Conservation (phyloP, 2,113 vertebrate species). For the Agapornis roseicollis region DNA sequence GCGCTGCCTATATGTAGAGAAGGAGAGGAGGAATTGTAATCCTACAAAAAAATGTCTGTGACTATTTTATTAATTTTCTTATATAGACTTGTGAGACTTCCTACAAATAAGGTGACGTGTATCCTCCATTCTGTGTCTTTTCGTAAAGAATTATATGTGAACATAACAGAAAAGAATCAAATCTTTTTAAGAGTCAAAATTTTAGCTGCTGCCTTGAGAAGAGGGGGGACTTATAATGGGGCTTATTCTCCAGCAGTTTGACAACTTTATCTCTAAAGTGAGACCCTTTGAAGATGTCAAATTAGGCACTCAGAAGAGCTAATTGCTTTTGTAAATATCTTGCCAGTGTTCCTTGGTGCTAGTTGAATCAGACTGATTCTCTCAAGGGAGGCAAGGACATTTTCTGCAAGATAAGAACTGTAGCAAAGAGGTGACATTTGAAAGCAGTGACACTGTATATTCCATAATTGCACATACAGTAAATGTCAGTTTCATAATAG, state of each 20-base stretch:
- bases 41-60: neutral
- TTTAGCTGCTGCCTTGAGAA: neutral
- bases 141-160: neutral
- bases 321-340: slow-evolving; percentile 48
- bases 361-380: neutral
- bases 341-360: neutral
- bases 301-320: neutral
- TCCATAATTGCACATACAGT: slow-evolving; percentile 15
- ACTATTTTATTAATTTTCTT: neutral
- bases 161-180: neutral
- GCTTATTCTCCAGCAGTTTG: neutral
- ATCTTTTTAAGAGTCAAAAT: neutral
- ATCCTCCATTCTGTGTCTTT: neutral
- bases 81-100: neutral
- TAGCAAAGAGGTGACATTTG: slow-evolving; percentile 43
- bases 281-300: neutral
- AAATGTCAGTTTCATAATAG: slow-evolving; percentile 5
- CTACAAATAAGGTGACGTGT: neutral
- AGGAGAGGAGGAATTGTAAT: neutral
- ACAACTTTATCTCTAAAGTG: neutral
- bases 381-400: neutral
- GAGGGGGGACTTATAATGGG: neutral
- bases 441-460: slow-evolving; percentile 13
- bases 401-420: neutral
- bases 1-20: neutral